phyloP scores from a whole-genome alignment of 2,113 vertebrate species.

The Numida meleagris region DNA sequence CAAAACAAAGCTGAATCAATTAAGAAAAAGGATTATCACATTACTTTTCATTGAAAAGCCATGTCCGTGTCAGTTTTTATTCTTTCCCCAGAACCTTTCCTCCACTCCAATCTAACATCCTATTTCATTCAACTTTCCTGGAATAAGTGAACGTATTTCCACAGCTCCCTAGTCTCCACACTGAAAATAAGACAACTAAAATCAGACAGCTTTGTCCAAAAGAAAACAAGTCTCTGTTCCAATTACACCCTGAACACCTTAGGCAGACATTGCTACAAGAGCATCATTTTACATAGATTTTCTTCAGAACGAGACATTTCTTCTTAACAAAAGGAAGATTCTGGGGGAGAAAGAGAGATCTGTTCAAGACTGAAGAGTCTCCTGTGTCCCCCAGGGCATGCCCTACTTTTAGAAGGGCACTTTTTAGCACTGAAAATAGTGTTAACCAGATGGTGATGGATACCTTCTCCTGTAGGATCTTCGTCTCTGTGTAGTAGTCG shows the following conservation, averaged over 20 bases:
- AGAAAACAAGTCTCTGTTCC: background rate
- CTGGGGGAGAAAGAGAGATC: background rate
- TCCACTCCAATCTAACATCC: accelerated
- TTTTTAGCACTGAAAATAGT: background rate
- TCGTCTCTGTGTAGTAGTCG: constrained; percentile 96
- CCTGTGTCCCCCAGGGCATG: background rate
- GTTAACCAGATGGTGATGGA: background rate
- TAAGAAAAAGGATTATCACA: background rate
- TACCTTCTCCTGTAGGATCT: constrained; percentile 96
- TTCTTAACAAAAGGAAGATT: background rate
- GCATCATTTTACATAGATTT: background rate
- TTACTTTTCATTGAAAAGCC: no score
- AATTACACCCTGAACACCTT: background rate
- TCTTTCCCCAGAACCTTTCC: background rate
- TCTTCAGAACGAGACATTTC: background rate
- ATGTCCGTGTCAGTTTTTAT: background rate
- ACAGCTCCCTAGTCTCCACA: background rate
- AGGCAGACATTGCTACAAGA: background rate
- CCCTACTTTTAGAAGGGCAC: background rate
- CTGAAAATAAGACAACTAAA: background rate
- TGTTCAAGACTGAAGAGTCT: background rate
- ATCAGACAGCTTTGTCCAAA: background rate
- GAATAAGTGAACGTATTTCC: background rate
- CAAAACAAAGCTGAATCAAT: background rate
- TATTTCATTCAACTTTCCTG: background rate